phyloP scores from a whole-genome alignment of 2,113 vertebrate species.

The Pseudorectes ferrugineus region DNA sequence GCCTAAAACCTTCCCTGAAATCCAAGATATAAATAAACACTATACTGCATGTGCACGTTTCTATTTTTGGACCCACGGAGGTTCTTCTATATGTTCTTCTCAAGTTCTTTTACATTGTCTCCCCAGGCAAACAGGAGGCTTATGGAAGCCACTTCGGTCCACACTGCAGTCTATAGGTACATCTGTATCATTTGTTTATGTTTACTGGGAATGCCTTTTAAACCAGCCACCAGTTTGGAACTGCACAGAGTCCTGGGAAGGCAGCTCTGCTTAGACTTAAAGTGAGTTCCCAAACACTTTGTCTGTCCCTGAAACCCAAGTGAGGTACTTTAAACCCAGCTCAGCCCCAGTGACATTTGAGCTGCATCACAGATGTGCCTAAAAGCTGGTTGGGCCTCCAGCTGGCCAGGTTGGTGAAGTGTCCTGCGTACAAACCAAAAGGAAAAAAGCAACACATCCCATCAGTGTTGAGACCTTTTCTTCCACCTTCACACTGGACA shows the following conservation, averaged over 20 bases:
- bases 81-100: not conserved
- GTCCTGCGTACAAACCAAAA: not conserved
- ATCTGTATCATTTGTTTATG: not conserved
- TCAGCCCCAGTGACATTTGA: not conserved
- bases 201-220: not conserved
- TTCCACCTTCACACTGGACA: not conserved
- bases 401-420: not conserved
- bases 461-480: accelerated
- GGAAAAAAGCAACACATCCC: not conserved
- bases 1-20: not conserved
- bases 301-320: not conserved
- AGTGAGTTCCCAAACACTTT: not conserved
- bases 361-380: not conserved
- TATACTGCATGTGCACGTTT: accelerated
- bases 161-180: not conserved
- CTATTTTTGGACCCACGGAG: not conserved
- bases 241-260: not conserved
- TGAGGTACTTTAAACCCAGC: not conserved
- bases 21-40: not conserved
- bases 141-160: not conserved
- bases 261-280: not conserved
- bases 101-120: not conserved
- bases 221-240: not conserved
- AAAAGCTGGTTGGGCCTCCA: not conserved
- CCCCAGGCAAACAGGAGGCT: not conserved